Evolutionary conservation across 2,113 vertebrate genomes (phyloP).

Genomic region (Sakesphorus luctuosus): DNA sequence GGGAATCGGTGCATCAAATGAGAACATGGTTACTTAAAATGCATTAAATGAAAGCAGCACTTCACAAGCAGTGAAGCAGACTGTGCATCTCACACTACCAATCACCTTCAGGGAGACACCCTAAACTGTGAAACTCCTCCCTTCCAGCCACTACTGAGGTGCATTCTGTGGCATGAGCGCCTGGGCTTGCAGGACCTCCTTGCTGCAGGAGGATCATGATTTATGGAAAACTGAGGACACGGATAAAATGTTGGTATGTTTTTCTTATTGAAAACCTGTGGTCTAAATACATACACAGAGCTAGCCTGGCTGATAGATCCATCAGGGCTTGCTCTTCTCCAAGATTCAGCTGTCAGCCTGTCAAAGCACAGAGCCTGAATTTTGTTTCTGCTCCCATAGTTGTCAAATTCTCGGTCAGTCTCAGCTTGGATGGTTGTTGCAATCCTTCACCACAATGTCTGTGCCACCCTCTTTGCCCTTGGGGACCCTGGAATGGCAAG

Average conservation of each 20-base stretch:
- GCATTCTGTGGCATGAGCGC: accelerated
- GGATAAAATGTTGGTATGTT: neutral
- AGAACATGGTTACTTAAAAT: neutral
- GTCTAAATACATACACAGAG: neutral
- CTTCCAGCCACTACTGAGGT: neutral
- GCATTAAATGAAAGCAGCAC: neutral
- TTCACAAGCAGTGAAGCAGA: neutral
- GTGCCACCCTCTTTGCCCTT: neutral
- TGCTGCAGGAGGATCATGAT: accelerated
- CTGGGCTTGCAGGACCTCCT: neutral
- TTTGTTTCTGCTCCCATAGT: neutral
- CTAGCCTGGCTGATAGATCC: neutral
- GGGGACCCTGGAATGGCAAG: neutral
- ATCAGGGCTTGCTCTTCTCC: neutral
- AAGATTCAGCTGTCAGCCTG: neutral
- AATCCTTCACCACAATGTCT: neutral
- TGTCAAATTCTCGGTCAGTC: neutral
- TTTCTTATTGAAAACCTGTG: neutral
- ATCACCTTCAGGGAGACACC: neutral
- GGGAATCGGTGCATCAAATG: neutral
- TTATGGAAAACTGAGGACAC: neutral
- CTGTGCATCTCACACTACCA: neutral
- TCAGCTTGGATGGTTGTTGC: neutral
- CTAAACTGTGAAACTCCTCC: neutral
- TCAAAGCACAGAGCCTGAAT: neutral